Base-by-base conservation (phyloP, 2,888 invertebrate genomes). In the Labia minor region DNA sequence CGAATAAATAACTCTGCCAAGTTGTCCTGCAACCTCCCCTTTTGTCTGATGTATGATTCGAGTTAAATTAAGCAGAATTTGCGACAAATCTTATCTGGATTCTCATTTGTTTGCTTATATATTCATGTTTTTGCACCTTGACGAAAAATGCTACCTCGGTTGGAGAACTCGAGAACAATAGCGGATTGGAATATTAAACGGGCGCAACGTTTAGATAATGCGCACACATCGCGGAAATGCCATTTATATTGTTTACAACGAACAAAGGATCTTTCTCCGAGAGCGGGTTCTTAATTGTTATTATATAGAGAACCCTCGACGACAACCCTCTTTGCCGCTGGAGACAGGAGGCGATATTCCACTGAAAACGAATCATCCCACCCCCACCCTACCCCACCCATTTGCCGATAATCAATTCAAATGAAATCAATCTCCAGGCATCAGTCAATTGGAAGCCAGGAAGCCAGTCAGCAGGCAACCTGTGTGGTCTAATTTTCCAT, bases 91-190 rank as follows among this genome's bases (percentile, higher is more conserved):
- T 49, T 49, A 49, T 49, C 49, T 49, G 49, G 49, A 49, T 49
- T 49, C 49, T 49, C 49, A 49, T 49, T 49, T 49, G 49, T 49
- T 49, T 49, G 49, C 49, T 49, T 49, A 49, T 49, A 49, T 49
- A 49, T 49, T n/a, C 49, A 16, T 49, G 49, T 49, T 49, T 49
- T 49, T 49, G 49, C 49, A 49, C 49, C 49, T 49, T 49, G 16
- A 14, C 49, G 49, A 49, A 49, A 49, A 49, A 49, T 49, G 49
- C 49, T 49, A 49, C n/a, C 49, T 26, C 26, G 26, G 26, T 26
- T 26, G 14, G 49, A 49, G 49, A 49, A 26, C 26, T 26, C 26
- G 49, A 49, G 49, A 49, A 49, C 49, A 49, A 49, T 49, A 49
- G 49, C 4, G 49, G 49, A 49, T 49, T 49, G 49, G 49, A 49